A percentile compares a stretch with the other conserved stretches of the same genome.
phyloP scores from a whole-genome alignment of 2,113 vertebrate species.

The Pleuronectes platessa region DNA sequence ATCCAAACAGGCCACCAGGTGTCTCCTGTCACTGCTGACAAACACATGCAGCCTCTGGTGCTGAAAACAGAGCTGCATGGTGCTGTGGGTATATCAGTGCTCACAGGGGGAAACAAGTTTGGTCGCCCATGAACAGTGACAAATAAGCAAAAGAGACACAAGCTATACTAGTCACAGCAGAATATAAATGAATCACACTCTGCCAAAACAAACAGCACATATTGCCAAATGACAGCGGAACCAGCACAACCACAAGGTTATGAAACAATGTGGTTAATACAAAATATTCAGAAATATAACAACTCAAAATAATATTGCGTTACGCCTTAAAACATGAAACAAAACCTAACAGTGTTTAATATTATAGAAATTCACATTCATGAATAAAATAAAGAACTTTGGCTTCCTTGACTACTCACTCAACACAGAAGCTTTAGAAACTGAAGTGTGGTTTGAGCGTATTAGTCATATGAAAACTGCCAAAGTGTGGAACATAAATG shows the following conservation, averaged over 20 bases:
- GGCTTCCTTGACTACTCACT: not conserved
- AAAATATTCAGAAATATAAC: not conserved
- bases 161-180: not conserved
- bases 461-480: not conserved
- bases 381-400: not conserved
- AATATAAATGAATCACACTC: not conserved
- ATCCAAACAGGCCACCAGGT: conserved; percentile 67
- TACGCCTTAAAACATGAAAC: not conserved
- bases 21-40: conserved; percentile 69
- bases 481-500: not conserved
- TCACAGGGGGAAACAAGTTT: not conserved
- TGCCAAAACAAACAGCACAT: not conserved
- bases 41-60: conserved; percentile 1
- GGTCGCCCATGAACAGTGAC: not conserved
- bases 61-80: conserved; percentile 15
- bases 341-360: not conserved
- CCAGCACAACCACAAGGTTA: not conserved
- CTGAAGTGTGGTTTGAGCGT: not conserved
- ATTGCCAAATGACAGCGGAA: not conserved
- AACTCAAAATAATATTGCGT: not conserved
- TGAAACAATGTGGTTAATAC: not conserved
- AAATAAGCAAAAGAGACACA: not conserved
- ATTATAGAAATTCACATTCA: not conserved
- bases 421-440: conserved; percentile 1
- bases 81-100: not conserved